Evolutionary conservation across 2,113 vertebrate species (phyloP).

Genomic region (Heterocephalus glaber): DNA sequence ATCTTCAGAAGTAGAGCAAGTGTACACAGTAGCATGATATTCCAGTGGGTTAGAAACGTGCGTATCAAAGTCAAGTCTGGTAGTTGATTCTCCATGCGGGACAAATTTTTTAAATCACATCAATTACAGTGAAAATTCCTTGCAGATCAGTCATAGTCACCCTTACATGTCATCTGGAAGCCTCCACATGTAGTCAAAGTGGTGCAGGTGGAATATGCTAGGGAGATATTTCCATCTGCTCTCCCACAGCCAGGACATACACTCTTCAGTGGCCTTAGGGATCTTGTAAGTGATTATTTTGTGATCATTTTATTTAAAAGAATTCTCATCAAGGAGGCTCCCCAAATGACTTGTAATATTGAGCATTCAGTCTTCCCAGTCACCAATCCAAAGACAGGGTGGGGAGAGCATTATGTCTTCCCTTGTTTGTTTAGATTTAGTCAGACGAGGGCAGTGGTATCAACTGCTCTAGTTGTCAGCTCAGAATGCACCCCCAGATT

Average conservation of each 20-base stretch:
- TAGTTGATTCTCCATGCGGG: background rate
- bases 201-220: background rate
- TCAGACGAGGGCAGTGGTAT: background rate
- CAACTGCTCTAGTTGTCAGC: background rate
- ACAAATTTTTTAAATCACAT: background rate
- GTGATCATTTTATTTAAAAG: background rate
- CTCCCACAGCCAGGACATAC: background rate
- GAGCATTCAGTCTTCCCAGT: background rate
- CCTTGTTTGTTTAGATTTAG: background rate
- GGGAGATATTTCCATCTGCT: background rate
- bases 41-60: background rate
- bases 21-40: background rate
- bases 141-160: background rate
- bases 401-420: background rate
- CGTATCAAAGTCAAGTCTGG: background rate
- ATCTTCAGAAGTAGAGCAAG: background rate
- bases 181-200: background rate
- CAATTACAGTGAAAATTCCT: background rate
- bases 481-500: background rate
- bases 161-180: background rate
- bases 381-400: background rate
- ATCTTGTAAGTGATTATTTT: background rate
- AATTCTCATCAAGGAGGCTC: background rate
- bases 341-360: background rate
- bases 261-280: background rate